Evolutionary conservation across 1,140 invertebrate genomes (phyloP).

Genomic region (Atta texana): DNA sequence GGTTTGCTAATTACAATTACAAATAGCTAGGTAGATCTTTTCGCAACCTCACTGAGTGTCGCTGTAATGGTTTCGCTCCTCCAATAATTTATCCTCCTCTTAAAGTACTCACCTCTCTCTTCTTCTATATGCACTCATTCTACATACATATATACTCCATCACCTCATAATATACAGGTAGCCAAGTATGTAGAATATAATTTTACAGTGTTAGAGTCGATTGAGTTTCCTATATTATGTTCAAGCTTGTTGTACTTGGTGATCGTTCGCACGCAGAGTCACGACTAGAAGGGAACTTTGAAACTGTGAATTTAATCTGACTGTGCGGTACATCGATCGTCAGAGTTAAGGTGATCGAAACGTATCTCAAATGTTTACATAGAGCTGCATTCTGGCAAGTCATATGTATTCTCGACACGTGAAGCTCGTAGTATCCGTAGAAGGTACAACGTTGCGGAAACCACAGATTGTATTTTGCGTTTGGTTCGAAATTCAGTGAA

Average conservation of each 20-base stretch:
- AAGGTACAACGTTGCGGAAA: constrained; percentile 1
- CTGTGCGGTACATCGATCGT: background rate
- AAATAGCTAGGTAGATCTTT: constrained; percentile 69
- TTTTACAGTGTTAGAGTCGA: background rate
- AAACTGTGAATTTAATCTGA: constrained; percentile 48
- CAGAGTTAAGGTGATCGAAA: constrained; percentile 27
- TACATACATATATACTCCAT: constrained; percentile 13
- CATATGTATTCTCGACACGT: background rate
- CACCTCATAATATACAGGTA: constrained; percentile 17
- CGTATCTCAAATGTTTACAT: constrained; percentile 38
- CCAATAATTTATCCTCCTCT: constrained; percentile 6
- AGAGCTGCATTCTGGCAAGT: constrained; percentile 3
- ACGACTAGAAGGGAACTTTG: constrained; percentile 14
- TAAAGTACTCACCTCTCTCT: background rate
- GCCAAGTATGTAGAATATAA: constrained; percentile 27
- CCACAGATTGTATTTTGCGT: constrained; percentile 32
- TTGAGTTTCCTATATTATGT: background rate
- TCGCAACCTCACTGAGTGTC: constrained; percentile 43
- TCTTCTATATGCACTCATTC: background rate
- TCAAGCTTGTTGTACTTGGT: background rate
- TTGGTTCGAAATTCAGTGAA: constrained; percentile 25
- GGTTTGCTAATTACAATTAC: constrained; percentile 77
- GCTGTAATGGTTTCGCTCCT: constrained; percentile 40
- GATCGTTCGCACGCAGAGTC: constrained; percentile 1
- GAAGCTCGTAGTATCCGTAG: background rate